phyloP scores from a whole-genome alignment of 1,140 invertebrate species.

The Drosophila santomea region DNA sequence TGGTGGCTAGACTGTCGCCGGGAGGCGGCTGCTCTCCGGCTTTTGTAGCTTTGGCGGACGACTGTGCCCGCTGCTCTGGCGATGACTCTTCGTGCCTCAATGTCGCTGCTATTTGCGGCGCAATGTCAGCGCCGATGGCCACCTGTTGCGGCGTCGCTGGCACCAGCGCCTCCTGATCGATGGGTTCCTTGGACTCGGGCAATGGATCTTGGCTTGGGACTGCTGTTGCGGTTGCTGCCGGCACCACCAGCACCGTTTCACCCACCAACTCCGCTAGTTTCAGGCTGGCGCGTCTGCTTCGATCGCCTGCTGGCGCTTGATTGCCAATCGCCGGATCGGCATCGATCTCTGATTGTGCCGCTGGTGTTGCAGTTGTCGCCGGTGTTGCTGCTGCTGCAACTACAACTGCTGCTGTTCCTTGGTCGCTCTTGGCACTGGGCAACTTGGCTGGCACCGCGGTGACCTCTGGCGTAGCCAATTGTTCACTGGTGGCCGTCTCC shows the following conservation, averaged over 20 bases:
- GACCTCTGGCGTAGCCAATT: constrained; percentile 67
- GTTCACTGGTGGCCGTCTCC: constrained; percentile 48
- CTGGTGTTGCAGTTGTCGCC: constrained; percentile 29
- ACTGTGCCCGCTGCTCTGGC: constrained; percentile 32
- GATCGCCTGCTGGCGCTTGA: constrained; percentile 58
- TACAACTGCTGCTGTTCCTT: constrained; percentile 31
- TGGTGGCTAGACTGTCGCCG: constrained; percentile 62
- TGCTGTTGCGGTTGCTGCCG: constrained; percentile 23
- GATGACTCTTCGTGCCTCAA: constrained; percentile 73
- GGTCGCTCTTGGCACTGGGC: constrained; percentile 59
- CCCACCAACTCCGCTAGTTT: constrained; percentile 69
- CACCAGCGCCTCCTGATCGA: constrained; percentile 59
- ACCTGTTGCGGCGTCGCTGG: constrained; percentile 62
- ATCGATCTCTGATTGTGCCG: constrained; percentile 38
- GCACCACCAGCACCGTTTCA: constrained; percentile 67
- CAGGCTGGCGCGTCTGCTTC: constrained; percentile 61
- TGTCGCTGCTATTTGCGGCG: constrained; percentile 76
- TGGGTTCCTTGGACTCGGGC: constrained; percentile 70
- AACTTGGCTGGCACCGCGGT: constrained; percentile 56
- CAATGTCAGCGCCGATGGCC: constrained; percentile 68
- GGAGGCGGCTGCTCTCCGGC: constrained; percentile 54
- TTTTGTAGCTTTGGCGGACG: constrained; percentile 67
- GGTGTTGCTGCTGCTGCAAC: constrained; percentile 2
- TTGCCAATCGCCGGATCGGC: constrained; percentile 41
- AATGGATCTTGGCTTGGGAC: background rate